Base-by-base conservation (phyloP, 2,888 invertebrate species). In the Orthosia gothica region DNA sequence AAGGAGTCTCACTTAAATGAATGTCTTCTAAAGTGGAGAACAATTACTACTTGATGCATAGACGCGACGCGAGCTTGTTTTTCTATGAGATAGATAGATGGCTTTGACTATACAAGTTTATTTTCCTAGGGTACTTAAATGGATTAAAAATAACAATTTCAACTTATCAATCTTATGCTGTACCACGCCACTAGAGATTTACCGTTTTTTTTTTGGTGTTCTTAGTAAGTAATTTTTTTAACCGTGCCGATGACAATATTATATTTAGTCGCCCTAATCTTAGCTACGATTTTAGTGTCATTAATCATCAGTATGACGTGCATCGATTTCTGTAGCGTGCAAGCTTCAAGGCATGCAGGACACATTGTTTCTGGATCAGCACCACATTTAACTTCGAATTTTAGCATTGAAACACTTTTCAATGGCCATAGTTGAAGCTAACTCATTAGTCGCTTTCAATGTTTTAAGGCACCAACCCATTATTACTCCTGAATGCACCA, bases 31-130 rank as follows among this genome's bases (percentile, higher is more conserved):
- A 74, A 79, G 74, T 66, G 65, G 66, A 15, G 16, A 52, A 57
- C 70, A 71, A 76, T 81, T 76, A 76, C 64, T 68, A 20, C 61
- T 76, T 81, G 81, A 76, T 80, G 55, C 59, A 76, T 81, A 49
- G 76, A 64, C 54, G 40, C 20, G 57, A 55, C 70, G 66, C 13
- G 40, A 23, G 32, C 58, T 67, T 67, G 63, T 45, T 63, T 40
- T 75, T 47, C 52, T n/a, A 15, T 45, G 45, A 55, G 58, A 81
- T 45, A 55, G 58, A 81, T 45, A 32, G 57, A 79, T 74, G n/a
- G 80, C n/a, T 67, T 50, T 50, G 5, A 52, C 52, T 70, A 49
- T 20, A 23, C 20, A 54, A 18, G 5, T 70, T 63, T 61, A 47
- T 64, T 70, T 67, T 58, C 20, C 23, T 70, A 58, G 16, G 20